These are phyloP conservation scores for Dolichopus griseipennis DNA, from an alignment of 2,888 invertebrate genomes.

Conservation along the genomic window DNA sequence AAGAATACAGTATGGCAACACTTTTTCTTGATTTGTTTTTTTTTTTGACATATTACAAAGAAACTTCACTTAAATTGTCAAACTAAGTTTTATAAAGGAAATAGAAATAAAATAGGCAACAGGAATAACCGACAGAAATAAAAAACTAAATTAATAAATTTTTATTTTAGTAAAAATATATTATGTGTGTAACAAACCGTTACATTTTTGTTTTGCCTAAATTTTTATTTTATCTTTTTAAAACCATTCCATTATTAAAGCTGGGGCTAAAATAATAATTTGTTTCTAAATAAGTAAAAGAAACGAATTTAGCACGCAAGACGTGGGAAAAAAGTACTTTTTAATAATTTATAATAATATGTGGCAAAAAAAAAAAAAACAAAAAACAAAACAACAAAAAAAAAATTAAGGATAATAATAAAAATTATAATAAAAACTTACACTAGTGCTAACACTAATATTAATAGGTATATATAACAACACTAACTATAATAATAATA, in stretches of 20 bases:
- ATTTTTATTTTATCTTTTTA: background rate
- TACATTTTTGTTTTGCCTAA: background rate
- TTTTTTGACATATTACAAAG: too few species aligned
- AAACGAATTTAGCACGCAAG: background rate
- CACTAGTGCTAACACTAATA: background rate
- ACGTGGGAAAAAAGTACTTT: background rate
- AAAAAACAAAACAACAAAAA: background rate
- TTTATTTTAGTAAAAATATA: background rate
- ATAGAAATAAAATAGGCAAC: too few species aligned
- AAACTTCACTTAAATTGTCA: too few species aligned
- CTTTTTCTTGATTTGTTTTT: too few species aligned
- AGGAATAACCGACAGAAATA: too few species aligned
- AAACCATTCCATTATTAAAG: too few species aligned
- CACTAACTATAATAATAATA: background rate
- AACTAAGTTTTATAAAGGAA: too few species aligned
- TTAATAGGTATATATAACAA: background rate
- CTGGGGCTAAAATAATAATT: background rate
- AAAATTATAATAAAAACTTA: background rate
- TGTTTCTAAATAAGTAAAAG: background rate
- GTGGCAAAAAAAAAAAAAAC: background rate
- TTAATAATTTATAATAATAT: background rate
- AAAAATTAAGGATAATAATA: background rate
- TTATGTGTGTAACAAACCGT: conserved; percentile 2
- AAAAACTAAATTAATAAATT: background rate
- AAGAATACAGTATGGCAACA: too few species aligned